These are phyloP conservation scores for Caenorhabditis sp. DNA, from an alignment of 2,888 invertebrate genomes.

Conservation along the genomic window DNA sequence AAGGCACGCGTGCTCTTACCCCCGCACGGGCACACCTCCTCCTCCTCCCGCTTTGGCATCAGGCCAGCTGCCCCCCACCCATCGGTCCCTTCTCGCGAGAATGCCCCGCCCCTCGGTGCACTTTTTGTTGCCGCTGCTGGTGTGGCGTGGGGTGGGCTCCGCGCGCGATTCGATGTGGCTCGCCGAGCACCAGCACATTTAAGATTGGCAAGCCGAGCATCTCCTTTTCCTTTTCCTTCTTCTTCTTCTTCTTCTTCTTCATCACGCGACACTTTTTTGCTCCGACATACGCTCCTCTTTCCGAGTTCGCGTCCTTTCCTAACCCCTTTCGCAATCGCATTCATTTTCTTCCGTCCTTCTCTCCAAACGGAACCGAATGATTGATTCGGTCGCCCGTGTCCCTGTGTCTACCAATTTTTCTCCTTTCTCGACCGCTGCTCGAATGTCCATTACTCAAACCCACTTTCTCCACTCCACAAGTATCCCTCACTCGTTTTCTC, in stretches of 20 bases:
- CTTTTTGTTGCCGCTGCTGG: constrained; percentile 40
- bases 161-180: constrained; percentile 20
- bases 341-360: constrained; percentile 12
- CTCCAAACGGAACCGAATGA: constrained; percentile 12
- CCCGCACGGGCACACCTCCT: constrained; percentile 34
- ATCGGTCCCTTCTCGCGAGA: constrained; percentile 12
- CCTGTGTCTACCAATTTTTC: constrained; percentile 14
- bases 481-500: constrained; percentile 18
- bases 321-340: constrained; percentile 10
- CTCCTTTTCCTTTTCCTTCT: constrained; percentile 4
- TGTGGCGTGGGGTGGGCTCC: constrained; percentile 16
- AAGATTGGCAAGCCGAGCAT: constrained; percentile 29
- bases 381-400: constrained; percentile 18
- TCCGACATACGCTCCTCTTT: neutral
- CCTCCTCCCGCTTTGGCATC: constrained; percentile 34
- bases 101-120: constrained; percentile 49
- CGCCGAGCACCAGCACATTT: constrained; percentile 35
- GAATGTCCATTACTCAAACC: constrained; percentile 41
- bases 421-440: constrained; percentile 6
- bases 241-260: constrained; percentile 11
- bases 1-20: constrained; percentile 1
- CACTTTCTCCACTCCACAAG: constrained; percentile 31
- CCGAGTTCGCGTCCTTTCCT: constrained; percentile 10
- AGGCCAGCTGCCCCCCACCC: constrained; percentile 53
- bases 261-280: constrained; percentile 43